Evolutionary conservation across 1,140 invertebrate species (phyloP), one percentile per base, ranked within the genome.

Genomic region (Centruroides sculpturatus): DNA sequence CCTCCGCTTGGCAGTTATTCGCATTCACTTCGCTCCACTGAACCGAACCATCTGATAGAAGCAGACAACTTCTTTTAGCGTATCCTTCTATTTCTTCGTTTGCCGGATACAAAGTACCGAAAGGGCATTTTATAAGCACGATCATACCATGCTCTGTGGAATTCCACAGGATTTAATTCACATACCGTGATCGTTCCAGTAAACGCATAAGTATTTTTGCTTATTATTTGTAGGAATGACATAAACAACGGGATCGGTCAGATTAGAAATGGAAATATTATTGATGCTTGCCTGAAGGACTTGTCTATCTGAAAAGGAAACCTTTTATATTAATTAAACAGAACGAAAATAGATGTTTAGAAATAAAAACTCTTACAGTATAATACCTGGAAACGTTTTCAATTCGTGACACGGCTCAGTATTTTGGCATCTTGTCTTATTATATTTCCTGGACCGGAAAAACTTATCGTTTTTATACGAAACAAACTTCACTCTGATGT

Each of bases 131-230:
- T 12, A 67, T 56, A 56, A 61, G n/a, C 46, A 66, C 62, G 12
- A 64, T 64, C 35, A 61, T 55, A 11, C 70, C 70, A 55, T 70
- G 66, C 12, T 59, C 58, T 3, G 70, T 64, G 41, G 69, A 59
- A 23, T 66, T 66, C 71, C 71, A 73, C 3, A n/a, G n/a, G n/a
- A n/a, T n/a, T n/a, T n/a, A 46, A 23, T 54, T 35, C 47, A 68
- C 68, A 70, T 71, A 78, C 77, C 70, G 49, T 66, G 51, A 35
- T 67, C 65, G 59, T 78, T 69, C 78, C 78, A 79, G 61, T 71
- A 79, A 6, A 75, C 77, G 68, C 78, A 79, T 0, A 67, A 69
- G 47, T 70, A 59, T 55, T 49, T 36, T 48, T 47, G 70, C 66
- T 68, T 69, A 36, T 41, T 60, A 47, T 57, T 50, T 64, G 64